A percentile compares a stretch with the other conserved stretches of the same genome.
Evolutionary conservation across 1,140 invertebrate genomes (phyloP).

Genomic region (Sitobion miscanthi): DNA sequence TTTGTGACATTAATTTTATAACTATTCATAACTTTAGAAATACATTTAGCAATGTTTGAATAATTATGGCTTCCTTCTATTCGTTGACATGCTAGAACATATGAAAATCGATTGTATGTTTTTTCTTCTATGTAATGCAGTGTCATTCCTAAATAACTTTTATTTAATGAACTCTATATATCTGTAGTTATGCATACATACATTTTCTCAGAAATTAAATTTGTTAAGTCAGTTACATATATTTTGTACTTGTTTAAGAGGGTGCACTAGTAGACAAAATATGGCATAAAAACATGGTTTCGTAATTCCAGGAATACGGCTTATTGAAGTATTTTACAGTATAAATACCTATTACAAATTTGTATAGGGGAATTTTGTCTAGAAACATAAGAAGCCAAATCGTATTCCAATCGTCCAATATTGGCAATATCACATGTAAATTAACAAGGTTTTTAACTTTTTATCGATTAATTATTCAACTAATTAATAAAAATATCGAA

Average conservation of each 20-base stretch:
- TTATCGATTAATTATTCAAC: too few relatives aligned
- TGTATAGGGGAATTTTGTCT: too few relatives aligned
- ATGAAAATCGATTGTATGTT: neutral
- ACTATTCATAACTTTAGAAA: neutral
- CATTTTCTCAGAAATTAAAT: neutral
- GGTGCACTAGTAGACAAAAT: too few relatives aligned
- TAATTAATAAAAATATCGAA: too few relatives aligned
- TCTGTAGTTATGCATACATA: neutral
- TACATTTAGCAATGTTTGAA: constrained; percentile 10
- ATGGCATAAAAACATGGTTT: too few relatives aligned
- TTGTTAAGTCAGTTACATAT: neutral
- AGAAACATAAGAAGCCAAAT: too few relatives aligned
- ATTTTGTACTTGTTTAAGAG: neutral
- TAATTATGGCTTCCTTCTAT: neutral
- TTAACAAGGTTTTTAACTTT: too few relatives aligned
- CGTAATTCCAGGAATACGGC: too few relatives aligned
- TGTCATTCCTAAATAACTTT: constrained; percentile 13
- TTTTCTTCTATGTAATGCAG: neutral
- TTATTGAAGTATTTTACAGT: too few relatives aligned
- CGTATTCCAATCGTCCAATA: too few relatives aligned
- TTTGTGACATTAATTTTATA: neutral
- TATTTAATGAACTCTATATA: constrained; percentile 22
- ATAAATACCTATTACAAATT: too few relatives aligned
- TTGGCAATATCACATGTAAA: too few relatives aligned
- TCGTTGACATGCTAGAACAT: neutral